Percentiles rank a stretch among this genome's conserved stretches.
Evolutionary conservation across 35 echinoderm and acorn worm species (phyloP).

Genomic region (Heliocidaris tuberculata): DNA sequence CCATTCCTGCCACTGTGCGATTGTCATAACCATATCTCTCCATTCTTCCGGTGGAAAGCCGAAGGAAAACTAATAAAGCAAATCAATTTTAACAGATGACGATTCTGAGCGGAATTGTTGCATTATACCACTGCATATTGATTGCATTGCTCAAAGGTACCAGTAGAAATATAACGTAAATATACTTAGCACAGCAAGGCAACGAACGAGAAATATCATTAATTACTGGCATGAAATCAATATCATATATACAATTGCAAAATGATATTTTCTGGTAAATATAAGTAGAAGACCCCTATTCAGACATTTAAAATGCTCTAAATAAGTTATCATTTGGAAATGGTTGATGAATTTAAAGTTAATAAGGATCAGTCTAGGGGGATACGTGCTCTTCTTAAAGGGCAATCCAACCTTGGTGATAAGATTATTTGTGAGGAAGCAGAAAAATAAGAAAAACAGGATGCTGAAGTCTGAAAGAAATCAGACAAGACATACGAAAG

Average conservation of each 20-base stretch:
- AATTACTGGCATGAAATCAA: not conserved
- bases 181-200: not conserved
- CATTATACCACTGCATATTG: not conserved
- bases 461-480: too few relatives aligned
- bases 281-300: not conserved
- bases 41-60: not conserved
- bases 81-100: not conserved
- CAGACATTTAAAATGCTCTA: too few relatives aligned
- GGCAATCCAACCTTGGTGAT: too few relatives aligned
- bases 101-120: not conserved
- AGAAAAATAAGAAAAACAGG: too few relatives aligned
- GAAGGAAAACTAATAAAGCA: not conserved
- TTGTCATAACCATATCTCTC: not conserved
- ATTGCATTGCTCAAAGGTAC: not conserved
- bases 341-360: too few relatives aligned
- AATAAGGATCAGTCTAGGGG: too few relatives aligned
- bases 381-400: too few relatives aligned
- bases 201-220: not conserved
- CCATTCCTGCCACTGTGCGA: not conserved
- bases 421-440: too few relatives aligned
- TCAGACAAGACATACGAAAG: too few relatives aligned
- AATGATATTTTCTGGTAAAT: not conserved
- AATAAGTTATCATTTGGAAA: too few relatives aligned
- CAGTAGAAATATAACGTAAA: not conserved
- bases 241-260: not conserved